Evolutionary conservation across 2,888 invertebrate genomes (phyloP), one percentile per base, ranked within the genome.

Genomic region (Miltochrista miniata): DNA sequence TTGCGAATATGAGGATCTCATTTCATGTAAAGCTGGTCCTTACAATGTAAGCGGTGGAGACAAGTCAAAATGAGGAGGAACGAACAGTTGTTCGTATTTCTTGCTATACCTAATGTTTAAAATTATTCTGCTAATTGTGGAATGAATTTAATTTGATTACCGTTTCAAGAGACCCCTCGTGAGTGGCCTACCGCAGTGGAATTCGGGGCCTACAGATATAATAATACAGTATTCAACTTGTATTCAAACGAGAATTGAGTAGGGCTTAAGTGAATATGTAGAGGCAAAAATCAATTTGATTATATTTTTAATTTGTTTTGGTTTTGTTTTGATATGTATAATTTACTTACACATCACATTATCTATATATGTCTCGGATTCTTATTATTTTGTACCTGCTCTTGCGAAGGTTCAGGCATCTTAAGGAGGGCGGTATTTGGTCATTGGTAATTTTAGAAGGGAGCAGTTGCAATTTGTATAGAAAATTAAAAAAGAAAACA

Each of bases 1-100:
- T 34, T 15, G 10, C 46, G 46, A 51, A 49, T 50, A 61, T 42
- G 42, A 40, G 64, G 59, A 71, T 73, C 71, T 74, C 65, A 76
- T 78, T 73, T 64, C 61, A 59, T 74, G 73, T 76, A 31, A 78
- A 80, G 75, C 75, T 75, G 70, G 64, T 76, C 57, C 66, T 69
- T 79, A 87, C 86, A 85, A 75, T 79, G 85, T 87, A 79, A 76
- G 69, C 58, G 56, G 56, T 56, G 44, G 70, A 70, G 74, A 70
- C 74, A 68, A 78, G 65, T 69, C 61, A 51, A 72, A 82, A 79
- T 74, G 68, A 65, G 69, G 61, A 54, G 55, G 55, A 62, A 68
- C 54, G 50, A 61, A 68, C 66, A 70, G 75, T 76, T 72, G 68
- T 73, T 54, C 61, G 54, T 70, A 61, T 70, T 68, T 68, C 67